phyloP scores from a whole-genome alignment of 2,113 vertebrate species.

The Kryptolebias marmoratus region DNA sequence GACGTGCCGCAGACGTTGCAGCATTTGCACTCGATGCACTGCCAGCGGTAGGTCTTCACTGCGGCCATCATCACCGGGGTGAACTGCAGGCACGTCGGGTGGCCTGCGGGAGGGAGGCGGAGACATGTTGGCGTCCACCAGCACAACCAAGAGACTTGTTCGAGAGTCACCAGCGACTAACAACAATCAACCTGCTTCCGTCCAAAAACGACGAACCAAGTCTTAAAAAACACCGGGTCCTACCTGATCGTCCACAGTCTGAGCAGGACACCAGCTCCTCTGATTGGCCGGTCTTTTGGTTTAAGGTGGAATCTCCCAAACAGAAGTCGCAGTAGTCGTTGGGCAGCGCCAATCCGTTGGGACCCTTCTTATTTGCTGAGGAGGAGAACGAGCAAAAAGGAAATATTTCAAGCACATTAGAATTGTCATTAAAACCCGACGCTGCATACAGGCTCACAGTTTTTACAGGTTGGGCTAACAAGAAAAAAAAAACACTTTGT shows the following conservation, averaged over 20 bases:
- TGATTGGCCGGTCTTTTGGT: constrained; percentile 95
- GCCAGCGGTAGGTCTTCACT: constrained; percentile 95
- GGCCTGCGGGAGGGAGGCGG: constrained; percentile 74
- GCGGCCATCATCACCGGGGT: constrained; percentile 97
- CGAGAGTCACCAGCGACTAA: not conserved
- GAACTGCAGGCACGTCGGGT: constrained; percentile 96
- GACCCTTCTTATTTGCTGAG: constrained; percentile 91
- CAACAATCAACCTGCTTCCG: not conserved
- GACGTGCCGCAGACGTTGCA: constrained; percentile 97
- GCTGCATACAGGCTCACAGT: not conserved
- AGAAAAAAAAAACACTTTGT: not conserved
- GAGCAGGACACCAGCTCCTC: constrained; percentile 97
- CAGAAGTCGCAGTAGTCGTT: constrained; percentile 99
- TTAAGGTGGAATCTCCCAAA: constrained; percentile 94
- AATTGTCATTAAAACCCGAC: not conserved
- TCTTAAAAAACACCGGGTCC: not conserved
- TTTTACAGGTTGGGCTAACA: not conserved
- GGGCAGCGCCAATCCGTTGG: constrained; percentile 90
- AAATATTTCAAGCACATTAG: not conserved
- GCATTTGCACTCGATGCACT: constrained; percentile 85
- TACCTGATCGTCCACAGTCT: constrained; percentile 96
- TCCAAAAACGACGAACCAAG: not conserved
- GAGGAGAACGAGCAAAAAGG: constrained; percentile 13
- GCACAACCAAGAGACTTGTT: not conserved
- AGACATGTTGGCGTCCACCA: not conserved